These are phyloP conservation scores for Xiphydria camelus DNA, from an alignment of 2,888 invertebrate species.

Conservation along the genomic window DNA sequence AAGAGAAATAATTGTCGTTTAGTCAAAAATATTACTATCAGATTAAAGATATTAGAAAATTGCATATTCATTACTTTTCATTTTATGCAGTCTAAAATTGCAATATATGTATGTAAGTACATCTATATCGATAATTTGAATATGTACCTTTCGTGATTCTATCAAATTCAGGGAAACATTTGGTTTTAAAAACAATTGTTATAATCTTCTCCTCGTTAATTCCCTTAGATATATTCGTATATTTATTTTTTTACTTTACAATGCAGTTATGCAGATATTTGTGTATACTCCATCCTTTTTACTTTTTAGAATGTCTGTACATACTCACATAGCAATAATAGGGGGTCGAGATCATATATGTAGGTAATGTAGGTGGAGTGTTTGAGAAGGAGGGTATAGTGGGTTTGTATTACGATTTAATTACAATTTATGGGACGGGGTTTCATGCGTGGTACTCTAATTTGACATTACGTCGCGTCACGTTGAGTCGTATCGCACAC, in stretches of 20 bases:
- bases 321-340: not conserved
- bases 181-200: too few species aligned
- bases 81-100: too few species aligned
- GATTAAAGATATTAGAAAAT: too few species aligned
- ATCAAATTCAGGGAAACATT: too few species aligned
- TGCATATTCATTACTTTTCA: too few species aligned
- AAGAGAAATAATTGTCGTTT: too few species aligned
- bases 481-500: conserved; percentile 5
- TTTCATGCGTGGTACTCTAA: conserved; percentile 31
- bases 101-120: too few species aligned
- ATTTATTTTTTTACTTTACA: not conserved
- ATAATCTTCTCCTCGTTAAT: conserved; percentile 3
- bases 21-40: too few species aligned
- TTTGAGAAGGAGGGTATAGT: conserved; percentile 20
- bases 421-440: conserved; percentile 45
- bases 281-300: too few species aligned
- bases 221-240: not conserved
- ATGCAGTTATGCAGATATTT: conserved; percentile 15
- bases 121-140: too few species aligned
- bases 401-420: conserved; percentile 40
- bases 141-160: too few species aligned
- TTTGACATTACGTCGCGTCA: conserved; percentile 26
- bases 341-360: not conserved
- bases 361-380: conserved; percentile 17
- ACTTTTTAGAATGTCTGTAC: not conserved